Evolutionary conservation across 2,113 vertebrate genomes (phyloP).

Genomic region (Trichomycterus rosablanca): DNA sequence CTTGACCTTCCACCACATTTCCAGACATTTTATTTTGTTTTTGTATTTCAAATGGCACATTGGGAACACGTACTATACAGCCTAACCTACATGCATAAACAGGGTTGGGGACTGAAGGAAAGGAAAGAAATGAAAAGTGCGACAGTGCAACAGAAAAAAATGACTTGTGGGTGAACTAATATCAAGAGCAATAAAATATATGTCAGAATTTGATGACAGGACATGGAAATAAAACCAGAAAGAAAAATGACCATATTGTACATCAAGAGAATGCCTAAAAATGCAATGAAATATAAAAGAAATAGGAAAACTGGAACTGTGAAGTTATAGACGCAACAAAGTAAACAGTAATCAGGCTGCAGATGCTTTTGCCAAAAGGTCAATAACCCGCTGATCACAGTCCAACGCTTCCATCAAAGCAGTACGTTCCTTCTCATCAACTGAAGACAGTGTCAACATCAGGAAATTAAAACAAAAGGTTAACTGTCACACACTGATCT

Average conservation of each 20-base stretch:
- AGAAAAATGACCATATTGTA: background rate
- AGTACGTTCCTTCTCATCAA: background rate
- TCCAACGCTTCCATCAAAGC: background rate
- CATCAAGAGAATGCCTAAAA: background rate
- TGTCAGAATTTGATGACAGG: background rate
- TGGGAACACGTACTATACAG: too few species aligned
- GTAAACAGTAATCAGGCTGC: background rate
- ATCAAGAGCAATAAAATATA: background rate
- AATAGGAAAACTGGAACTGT: background rate
- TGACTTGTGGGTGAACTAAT: background rate
- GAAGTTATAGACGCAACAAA: background rate
- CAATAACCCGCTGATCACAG: background rate
- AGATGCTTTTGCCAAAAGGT: background rate
- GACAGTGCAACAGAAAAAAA: background rate
- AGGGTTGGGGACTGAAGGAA: too few species aligned
- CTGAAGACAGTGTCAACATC: slow-evolving; percentile 12
- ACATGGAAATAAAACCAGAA: background rate
- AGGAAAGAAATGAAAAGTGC: too few species aligned
- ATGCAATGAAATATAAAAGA: background rate
- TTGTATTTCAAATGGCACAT: too few species aligned
- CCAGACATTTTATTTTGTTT: too few species aligned
- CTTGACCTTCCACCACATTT: too few species aligned
- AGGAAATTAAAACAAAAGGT: slow-evolving; percentile 13
- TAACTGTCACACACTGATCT: background rate
- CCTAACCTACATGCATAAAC: too few species aligned